Base-by-base conservation (phyloP, 2,888 invertebrate species). In the Cheilosia soror region DNA sequence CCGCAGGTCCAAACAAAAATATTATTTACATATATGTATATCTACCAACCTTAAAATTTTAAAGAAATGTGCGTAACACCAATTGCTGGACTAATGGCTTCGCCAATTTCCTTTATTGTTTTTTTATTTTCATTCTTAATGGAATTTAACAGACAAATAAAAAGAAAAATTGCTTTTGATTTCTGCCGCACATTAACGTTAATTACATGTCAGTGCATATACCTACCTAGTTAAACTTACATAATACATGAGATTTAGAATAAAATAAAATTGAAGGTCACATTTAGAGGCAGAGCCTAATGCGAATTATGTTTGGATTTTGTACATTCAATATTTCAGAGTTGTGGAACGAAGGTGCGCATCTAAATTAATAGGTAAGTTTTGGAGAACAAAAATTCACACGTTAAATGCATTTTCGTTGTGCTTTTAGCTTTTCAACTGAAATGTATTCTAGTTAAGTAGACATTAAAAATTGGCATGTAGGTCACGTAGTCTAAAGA, bases 261-360 rank as follows among this genome's bases (percentile, higher is more conserved):
- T 58, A 69, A 29, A 53, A 55, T 31, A 57, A 27, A 44, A 57
- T 47, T 57, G 47, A 69, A 69, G 69, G 69, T 69, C 69, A 44
- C 31, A 49, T 20, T 20, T 20, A 20, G 20, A 20, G 37, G 11
- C 37, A 37, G 37, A 11, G n/a, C 65, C 51, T 37, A 51, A 37
- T 37, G 49, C 33, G 49, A 49, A 37, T 37, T 29, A n/a, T 31
- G 33, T 42, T 60, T 25, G 5, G 7, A 29, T 60, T 62, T 47
- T 47, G 62, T 47, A 62, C 31, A 47, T 62, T 62, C 27, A 44
- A 15, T 20, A 20, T 7, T 60, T 44, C 62, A 44, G 62, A 31
- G 44, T 47, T 11, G 44, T 47, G 62, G 62, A 62, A 62, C 31
- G 31, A 62, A 29, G 29, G 5, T 31, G 20, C 60, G 27, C 31